Evolutionary conservation across 2,113 vertebrate genomes (phyloP).

Genomic region (Aegithalos caudatus): DNA sequence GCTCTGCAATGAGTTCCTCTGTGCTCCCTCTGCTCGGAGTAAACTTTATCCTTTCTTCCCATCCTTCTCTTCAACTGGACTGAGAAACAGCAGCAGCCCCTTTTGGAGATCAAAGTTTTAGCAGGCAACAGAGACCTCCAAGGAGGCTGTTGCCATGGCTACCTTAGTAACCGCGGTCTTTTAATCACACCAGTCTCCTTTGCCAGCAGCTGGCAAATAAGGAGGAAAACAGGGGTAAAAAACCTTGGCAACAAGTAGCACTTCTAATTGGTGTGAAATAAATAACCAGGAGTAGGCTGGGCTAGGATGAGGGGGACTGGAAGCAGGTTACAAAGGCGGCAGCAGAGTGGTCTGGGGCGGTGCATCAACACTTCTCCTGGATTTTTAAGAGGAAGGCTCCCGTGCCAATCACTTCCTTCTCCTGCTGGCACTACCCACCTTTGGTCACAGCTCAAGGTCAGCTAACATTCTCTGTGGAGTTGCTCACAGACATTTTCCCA

Average conservation of each 20-base stretch:
- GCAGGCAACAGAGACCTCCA: conserved; percentile 76
- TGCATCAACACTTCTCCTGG: not conserved
- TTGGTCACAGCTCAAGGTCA: not conserved
- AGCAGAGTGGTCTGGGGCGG: not conserved
- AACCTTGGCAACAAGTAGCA: conserved; percentile 69
- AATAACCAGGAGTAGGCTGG: not conserved
- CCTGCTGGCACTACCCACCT: not conserved
- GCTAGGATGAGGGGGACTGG: not conserved
- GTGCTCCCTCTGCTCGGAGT: conserved; percentile 30
- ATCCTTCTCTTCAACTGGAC: conserved; percentile 39
- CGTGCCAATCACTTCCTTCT: not conserved
- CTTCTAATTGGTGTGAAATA: conserved; percentile 37
- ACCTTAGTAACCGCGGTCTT: conserved; percentile 67
- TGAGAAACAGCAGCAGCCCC: conserved; percentile 59
- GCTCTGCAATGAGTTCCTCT: conserved; percentile 34
- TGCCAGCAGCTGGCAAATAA: conserved; percentile 65
- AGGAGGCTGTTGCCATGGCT: conserved; percentile 81
- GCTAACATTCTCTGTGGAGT: accelerated
- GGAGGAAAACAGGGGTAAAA: conserved; percentile 20
- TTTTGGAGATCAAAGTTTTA: conserved; percentile 79
- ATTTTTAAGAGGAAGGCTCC: not conserved
- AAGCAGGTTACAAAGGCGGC: not conserved
- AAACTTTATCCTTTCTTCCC: conserved; percentile 63
- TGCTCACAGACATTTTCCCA: not conserved
- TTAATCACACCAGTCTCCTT: conserved; percentile 72